Base-by-base conservation (phyloP, 2,797 vertebrate genomes). In the Apogon hyalosoma region DNA sequence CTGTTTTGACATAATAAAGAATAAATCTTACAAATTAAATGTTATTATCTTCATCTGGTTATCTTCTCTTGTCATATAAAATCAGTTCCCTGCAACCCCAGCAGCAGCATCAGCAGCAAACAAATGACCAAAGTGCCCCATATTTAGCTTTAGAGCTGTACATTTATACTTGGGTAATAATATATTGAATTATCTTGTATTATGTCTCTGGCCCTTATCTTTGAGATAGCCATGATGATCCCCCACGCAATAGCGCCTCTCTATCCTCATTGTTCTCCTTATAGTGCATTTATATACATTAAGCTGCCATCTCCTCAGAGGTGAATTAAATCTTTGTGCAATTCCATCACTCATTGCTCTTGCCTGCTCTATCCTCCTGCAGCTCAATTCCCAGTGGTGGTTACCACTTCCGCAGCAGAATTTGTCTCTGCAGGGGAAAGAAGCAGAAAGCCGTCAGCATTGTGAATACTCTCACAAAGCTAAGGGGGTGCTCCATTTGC, bases 211-310 rank as follows among this genome's bases (percentile, higher is more conserved):
- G 73, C 79, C 69, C 78, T 88, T 80, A 80, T 75, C 81, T 80
- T 69, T 59, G 73, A 84, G 85, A 74, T 77, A 33, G 61, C 73
- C 63, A 56, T 59, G 70, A 74, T 78, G 79, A 84, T 73, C 63
- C 73, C 77, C 63, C 51, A 18, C 15, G 56, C 67, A 73, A 71
- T 54, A 24, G 21, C 66, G 63, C 51, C 65, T 73, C 65, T 73
- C 76, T 41, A 54, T 50, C 63, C 52, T 55, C 70, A 70, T 78
- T 70, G 45, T 19, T 71, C 72, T 88, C 69, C 45, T 63, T 76
- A 47, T 41, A 69, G 67, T 79, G 75, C 87, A 90, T 90, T 90
- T 87, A 88, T 91, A 88, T 88, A 90, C 90, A 88, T 92, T 89
- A 90, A 84, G 74, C 82, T 77, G 75, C 84, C 85, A 74, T 88